These are phyloP conservation scores for Datnioides undecimradiatus DNA, from an alignment of 2,113 vertebrate genomes.

Conservation along the genomic window DNA sequence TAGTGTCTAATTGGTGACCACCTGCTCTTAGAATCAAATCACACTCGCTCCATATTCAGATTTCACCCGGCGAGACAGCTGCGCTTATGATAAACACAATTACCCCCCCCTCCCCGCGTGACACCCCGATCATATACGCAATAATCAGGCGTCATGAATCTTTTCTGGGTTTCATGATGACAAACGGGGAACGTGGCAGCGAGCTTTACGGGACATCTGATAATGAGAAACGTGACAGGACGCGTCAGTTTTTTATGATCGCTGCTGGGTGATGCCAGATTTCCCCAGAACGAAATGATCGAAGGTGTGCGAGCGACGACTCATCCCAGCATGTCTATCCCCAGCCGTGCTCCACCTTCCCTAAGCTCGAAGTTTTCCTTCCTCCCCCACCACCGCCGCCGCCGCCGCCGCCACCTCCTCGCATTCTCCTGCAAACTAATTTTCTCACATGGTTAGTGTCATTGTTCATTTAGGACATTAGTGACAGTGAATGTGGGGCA, in stretches of 20 bases:
- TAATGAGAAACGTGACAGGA: slow-evolving; percentile 24
- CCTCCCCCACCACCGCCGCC: not conserved
- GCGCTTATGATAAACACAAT: slow-evolving; percentile 70
- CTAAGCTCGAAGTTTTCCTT: not conserved
- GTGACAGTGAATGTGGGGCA: slow-evolving; percentile 71
- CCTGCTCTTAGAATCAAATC: slow-evolving; percentile 76
- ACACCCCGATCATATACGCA: slow-evolving; percentile 26
- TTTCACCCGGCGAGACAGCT: slow-evolving; percentile 63
- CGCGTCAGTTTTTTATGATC: slow-evolving; percentile 15
- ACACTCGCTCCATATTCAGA: slow-evolving; percentile 53
- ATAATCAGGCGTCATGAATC: slow-evolving; percentile 58
- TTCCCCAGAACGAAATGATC: not conserved
- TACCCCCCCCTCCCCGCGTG: slow-evolving; percentile 52
- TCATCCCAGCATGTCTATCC: slow-evolving; percentile 13
- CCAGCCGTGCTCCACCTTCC: not conserved
- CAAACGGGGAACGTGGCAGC: slow-evolving; percentile 29
- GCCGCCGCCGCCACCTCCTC: not conserved
- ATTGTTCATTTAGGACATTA: slow-evolving; percentile 82
- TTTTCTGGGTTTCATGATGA: slow-evolving; percentile 61
- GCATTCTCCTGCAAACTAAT: slow-evolving; percentile 27
- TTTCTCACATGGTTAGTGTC: slow-evolving; percentile 77
- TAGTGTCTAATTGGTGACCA: slow-evolving; percentile 70
- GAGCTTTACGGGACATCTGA: slow-evolving; percentile 19
- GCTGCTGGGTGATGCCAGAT: not conserved
- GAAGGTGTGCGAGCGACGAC: not conserved